These are phyloP conservation scores for Aurelia sp. DNA, from an alignment of 30 jellyfish, hydroid and myxozoan species.

Conservation along the genomic window DNA sequence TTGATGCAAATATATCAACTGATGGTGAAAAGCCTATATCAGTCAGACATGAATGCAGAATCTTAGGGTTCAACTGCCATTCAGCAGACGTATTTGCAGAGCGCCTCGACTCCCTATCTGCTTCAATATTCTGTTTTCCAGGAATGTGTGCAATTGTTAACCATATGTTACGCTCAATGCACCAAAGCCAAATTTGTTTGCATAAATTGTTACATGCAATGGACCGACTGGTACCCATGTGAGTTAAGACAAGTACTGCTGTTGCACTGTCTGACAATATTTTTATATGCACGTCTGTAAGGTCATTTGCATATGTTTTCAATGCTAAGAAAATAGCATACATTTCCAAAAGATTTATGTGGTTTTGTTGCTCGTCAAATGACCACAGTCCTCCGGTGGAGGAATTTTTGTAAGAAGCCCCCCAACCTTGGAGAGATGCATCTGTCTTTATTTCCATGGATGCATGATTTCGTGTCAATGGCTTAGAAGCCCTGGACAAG, in stretches of 20 bases:
- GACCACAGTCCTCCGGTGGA: slow-evolving; percentile 28
- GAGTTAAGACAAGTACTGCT: slow-evolving; percentile 11
- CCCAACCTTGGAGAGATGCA: slow-evolving; percentile 46
- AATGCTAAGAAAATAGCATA: slow-evolving; percentile 8
- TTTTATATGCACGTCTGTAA: slow-evolving; percentile 1
- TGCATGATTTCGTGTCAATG: not conserved
- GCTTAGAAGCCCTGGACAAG: not conserved
- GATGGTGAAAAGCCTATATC: not conserved
- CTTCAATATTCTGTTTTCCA: slow-evolving; percentile 39
- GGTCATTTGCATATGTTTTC: slow-evolving; percentile 1
- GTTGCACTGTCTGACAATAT: slow-evolving; percentile 46
- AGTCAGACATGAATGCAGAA: not conserved
- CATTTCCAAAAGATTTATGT: slow-evolving; percentile 28
- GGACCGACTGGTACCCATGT: slow-evolving; percentile 33
- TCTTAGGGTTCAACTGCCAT: slow-evolving; percentile 21
- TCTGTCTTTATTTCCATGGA: not conserved
- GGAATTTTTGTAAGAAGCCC: not conserved
- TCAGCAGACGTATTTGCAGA: slow-evolving; percentile 7
- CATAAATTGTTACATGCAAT: too few relatives aligned
- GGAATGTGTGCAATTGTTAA: slow-evolving; percentile 49
- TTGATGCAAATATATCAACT: slow-evolving; percentile 48
- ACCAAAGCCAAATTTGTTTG: slow-evolving; percentile 11
- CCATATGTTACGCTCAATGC: slow-evolving; percentile 32
- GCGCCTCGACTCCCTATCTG: slow-evolving; percentile 30
- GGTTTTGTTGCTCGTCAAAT: not conserved